Evolutionary conservation across 1,140 invertebrate genomes (phyloP), one percentile per base, ranked within the genome.

Genomic region (Chelonus insularis): DNA sequence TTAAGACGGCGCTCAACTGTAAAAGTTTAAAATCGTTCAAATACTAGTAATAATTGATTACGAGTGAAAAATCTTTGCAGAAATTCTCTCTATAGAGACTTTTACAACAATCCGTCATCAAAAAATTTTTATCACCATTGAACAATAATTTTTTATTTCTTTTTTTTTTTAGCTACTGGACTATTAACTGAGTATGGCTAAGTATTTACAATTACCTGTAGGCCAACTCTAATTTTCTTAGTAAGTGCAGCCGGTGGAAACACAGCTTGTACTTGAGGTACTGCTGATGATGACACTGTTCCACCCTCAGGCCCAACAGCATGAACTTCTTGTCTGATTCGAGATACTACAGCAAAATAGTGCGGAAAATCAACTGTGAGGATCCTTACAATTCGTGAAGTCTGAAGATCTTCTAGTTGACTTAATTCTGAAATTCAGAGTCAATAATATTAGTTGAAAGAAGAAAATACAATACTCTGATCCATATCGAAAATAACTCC

Each of bases 351-450:
- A 5, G 96, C 95, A 77, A 98, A 94, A 80, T 98, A 98, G 82
- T 96, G 93, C 2, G 96, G 96, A 80, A 98, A 96, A 79, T 98
- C 95, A 63, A 91, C 93, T 0, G 96, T 97, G 43, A 98, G 83
- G 71, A 98, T 95, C 68, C 95, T 86, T 5, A 94, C 94, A 68
- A 97, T 95, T 32, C 95, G 84, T 64, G 89, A 92, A 20, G 90
- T 93, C 71, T 92, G 87, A 64, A 94, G 83, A 79, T 95, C 93
- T 76, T 94, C 91, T 32, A 93, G 82, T 73, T 90, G 88, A 73
- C 87, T 90, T 71, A 93, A 78, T 78, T 93, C 91, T 92, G 75
- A 5, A 71, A 76, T 57, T 47, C 55, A 47, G 52, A 39, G 20
- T 56, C 34, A 36, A 37, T 36, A 20, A 51, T 51, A 12, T 51